These are phyloP conservation scores for Lycaon pictus DNA, from an alignment of 2,113 vertebrate species.

Conservation along the genomic window DNA sequence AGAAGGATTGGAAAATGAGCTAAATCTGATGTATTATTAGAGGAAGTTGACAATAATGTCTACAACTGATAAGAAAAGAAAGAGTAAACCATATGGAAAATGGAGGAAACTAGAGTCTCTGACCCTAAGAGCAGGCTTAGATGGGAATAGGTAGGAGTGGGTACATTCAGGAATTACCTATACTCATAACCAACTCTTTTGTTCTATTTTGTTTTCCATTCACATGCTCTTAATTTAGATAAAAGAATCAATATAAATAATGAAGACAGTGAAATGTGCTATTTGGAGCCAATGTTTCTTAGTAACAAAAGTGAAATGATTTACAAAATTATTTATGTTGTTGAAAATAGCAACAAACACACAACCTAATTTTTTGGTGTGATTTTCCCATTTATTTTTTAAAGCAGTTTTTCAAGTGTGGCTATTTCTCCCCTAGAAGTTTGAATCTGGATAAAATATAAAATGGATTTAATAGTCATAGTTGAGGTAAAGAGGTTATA, in stretches of 20 bases:
- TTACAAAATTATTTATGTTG: slow-evolving; percentile 22
- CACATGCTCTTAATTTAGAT: not conserved
- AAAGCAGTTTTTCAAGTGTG: slow-evolving; percentile 22
- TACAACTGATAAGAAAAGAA: not conserved
- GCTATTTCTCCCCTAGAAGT: slow-evolving; percentile 6
- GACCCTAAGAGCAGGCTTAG: not conserved
- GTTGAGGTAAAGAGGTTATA: slow-evolving; percentile 27
- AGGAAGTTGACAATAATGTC: not conserved
- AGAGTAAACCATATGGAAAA: not conserved
- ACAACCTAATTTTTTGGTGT: not conserved
- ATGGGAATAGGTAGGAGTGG: not conserved
- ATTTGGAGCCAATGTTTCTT: not conserved
- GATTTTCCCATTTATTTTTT: slow-evolving; percentile 39
- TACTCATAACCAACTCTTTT: not conserved
- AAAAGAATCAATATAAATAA: slow-evolving; percentile 41
- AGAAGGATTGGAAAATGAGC: not conserved
- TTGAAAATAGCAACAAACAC: slow-evolving; percentile 37
- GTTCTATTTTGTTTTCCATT: not conserved
- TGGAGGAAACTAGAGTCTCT: not conserved
- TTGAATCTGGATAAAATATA: slow-evolving; percentile 61
- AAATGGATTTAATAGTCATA: slow-evolving; percentile 49
- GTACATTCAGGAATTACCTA: not conserved
- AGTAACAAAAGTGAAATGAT: slow-evolving; percentile 40
- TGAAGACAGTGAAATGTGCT: slow-evolving; percentile 2
- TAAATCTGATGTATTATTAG: not conserved